A percentile compares a stretch with the other conserved stretches of the same genome.
phyloP scores from a whole-genome alignment of 2,888 invertebrate species.

The Andrena trimmerana region DNA sequence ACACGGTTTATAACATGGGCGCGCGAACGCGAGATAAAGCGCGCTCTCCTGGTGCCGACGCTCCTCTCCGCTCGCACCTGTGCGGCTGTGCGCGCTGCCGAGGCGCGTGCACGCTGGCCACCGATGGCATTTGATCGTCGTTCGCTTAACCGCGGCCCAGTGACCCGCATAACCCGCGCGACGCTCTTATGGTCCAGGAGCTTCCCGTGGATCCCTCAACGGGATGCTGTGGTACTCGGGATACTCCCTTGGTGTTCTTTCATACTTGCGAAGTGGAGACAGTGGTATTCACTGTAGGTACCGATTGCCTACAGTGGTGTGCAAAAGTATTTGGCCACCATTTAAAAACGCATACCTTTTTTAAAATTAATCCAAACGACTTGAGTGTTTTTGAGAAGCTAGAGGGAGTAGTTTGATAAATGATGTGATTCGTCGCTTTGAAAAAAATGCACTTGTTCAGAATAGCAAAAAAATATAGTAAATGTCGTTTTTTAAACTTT shows the following conservation, averaged over 20 bases:
- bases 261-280: neutral
- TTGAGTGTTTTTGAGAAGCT: no score
- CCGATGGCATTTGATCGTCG: slow-evolving; percentile 56
- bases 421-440: no score
- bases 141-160: slow-evolving; percentile 79
- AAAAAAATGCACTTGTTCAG: no score
- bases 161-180: slow-evolving; percentile 81
- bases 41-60: slow-evolving; percentile 38
- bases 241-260: neutral
- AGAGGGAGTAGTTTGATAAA: no score
- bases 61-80: slow-evolving; percentile 54
- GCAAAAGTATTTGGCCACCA: no score
- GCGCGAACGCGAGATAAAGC: slow-evolving; percentile 66
- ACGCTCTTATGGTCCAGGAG: slow-evolving; percentile 71
- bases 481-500: no score
- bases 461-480: no score
- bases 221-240: slow-evolving; percentile 18
- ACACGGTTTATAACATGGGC: slow-evolving; percentile 53
- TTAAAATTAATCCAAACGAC: no score
- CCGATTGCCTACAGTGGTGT: no score
- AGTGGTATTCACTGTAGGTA: no score
- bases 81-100: slow-evolving; percentile 12
- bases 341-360: no score
- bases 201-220: slow-evolving; percentile 58
- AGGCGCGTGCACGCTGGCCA: slow-evolving; percentile 6